Conservation (phyloP, 2,113 vertebrate genomes). For the Mungos mungo region DNA sequence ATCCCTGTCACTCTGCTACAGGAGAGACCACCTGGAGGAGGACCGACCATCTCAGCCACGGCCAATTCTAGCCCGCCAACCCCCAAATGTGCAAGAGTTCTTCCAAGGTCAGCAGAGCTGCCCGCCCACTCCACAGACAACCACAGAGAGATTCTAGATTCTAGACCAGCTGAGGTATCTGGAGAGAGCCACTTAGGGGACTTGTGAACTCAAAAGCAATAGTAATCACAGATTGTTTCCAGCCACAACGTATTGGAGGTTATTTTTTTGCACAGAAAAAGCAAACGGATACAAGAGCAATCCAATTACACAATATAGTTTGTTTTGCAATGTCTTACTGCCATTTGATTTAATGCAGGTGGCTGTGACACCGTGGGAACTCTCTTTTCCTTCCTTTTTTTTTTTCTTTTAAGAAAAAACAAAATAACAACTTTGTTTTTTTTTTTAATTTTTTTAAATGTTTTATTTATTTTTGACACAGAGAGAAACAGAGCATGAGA, state of each 20-base stretch:
- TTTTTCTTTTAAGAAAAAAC: not conserved
- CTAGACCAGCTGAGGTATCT: not conserved
- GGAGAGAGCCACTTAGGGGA: not conserved
- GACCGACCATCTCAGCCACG: not conserved
- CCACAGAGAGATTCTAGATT: too few species aligned
- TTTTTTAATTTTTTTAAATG: too few species aligned
- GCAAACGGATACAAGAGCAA: not conserved
- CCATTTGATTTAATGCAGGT: not conserved
- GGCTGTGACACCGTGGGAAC: not conserved
- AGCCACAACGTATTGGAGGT: not conserved
- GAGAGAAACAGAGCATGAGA: too few species aligned
- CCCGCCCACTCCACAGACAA: not conserved
- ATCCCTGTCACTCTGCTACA: not conserved
- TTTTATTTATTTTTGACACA: too few species aligned
- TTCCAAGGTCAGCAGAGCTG: not conserved
- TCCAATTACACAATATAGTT: not conserved
- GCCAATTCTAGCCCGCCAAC: not conserved
- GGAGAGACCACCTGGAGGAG: not conserved
- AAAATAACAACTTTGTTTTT: not conserved
- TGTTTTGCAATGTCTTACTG: not conserved
- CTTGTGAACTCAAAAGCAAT: not conserved
- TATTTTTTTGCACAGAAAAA: not conserved
- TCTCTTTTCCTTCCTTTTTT: not conserved
- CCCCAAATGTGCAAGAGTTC: not conserved
- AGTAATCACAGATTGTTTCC: not conserved